These are phyloP conservation scores for Mongoloraphidia duomilia DNA, from an alignment of 2,888 invertebrate genomes.

Conservation along the genomic window DNA sequence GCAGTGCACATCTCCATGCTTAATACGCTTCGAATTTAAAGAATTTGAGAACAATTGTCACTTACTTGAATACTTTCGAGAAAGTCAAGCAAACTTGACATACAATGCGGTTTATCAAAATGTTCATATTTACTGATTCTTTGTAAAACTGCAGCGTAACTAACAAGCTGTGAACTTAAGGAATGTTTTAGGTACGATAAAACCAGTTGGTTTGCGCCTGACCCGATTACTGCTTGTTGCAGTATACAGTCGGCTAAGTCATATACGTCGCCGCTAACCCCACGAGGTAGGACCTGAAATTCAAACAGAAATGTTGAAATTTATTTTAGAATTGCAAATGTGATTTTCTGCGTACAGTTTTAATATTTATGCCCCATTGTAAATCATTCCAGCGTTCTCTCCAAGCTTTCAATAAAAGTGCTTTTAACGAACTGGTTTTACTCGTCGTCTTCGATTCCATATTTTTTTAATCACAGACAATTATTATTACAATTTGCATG, in stretches of 20 bases:
- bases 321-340: neutral
- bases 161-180: conserved; percentile 77
- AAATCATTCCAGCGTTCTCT: conserved; percentile 90
- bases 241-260: conserved; percentile 85
- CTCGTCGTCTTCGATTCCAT: conserved; percentile 67
- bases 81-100: conserved; percentile 73
- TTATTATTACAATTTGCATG: conserved; percentile 7
- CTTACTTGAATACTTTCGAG: conserved; percentile 48
- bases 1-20: too few species aligned
- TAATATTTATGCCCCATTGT: conserved; percentile 92
- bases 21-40: neutral
- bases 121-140: conserved; percentile 76
- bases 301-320: neutral
- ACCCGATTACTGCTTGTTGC: conserved; percentile 86
- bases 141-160: conserved; percentile 78
- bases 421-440: conserved; percentile 68
- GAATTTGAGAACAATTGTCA: neutral
- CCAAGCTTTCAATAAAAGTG: conserved; percentile 76
- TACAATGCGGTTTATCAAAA: conserved; percentile 75
- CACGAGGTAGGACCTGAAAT: conserved; percentile 55
- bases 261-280: conserved; percentile 88
- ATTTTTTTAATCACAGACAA: too few species aligned
- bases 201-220: conserved; percentile 81
- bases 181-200: conserved; percentile 88
- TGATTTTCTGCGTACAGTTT: conserved; percentile 48